Evolutionary conservation across 2,888 invertebrate species (phyloP).

Genomic region (Philaethria dido): DNA sequence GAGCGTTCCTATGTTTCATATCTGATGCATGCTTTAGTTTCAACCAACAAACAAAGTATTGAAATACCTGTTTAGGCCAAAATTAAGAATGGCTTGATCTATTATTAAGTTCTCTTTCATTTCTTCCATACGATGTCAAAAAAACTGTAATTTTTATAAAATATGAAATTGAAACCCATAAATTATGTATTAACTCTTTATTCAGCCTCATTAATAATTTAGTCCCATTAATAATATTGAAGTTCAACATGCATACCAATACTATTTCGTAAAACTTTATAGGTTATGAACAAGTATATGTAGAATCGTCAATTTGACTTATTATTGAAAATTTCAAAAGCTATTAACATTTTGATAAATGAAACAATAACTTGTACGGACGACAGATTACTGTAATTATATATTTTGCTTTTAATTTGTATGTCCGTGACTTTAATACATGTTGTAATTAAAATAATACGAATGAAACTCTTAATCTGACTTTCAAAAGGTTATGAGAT

Average conservation of each 20-base stretch:
- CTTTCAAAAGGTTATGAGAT: not conserved
- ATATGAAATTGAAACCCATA: too few relatives aligned
- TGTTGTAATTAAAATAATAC: slow-evolving; percentile 14
- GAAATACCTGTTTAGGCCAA: too few relatives aligned
- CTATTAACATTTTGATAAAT: slow-evolving; percentile 32
- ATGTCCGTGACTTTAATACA: slow-evolving; percentile 12
- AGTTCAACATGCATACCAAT: not conserved
- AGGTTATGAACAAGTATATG: not conserved
- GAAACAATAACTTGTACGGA: slow-evolving; percentile 30
- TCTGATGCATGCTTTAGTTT: too few relatives aligned
- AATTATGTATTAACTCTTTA: too few relatives aligned
- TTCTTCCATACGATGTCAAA: too few relatives aligned
- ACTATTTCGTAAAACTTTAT: not conserved
- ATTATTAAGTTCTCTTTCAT: too few relatives aligned
- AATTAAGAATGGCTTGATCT: too few relatives aligned
- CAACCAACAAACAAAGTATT: too few relatives aligned
- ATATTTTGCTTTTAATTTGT: slow-evolving; percentile 10
- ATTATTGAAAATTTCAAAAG: slow-evolving; percentile 26
- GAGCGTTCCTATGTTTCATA: too few relatives aligned
- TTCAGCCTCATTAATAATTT: too few relatives aligned
- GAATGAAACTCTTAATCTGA: not conserved
- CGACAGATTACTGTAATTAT: slow-evolving; percentile 23
- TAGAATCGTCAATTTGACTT: not conserved
- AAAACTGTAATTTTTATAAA: too few relatives aligned
- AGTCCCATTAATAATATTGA: too few relatives aligned